Evolutionary conservation across 2,888 invertebrate species (phyloP).

Genomic region (Strigamia transsilvanica): DNA sequence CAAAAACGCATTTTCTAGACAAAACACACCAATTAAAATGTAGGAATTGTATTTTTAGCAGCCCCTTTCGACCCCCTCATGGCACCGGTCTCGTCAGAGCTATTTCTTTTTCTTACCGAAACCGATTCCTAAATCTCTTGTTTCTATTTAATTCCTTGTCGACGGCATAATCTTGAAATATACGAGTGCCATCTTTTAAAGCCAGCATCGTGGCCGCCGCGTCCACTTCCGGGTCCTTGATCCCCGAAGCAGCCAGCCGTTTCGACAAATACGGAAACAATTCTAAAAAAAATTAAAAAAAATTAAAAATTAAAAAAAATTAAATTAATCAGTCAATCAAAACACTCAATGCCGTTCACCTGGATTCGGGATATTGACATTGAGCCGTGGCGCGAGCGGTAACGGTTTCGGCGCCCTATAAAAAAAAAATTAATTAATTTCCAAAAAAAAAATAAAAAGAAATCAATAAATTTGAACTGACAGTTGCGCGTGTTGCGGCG

Average conservation of each 20-base stretch:
- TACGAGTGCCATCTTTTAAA: conserved; percentile 83
- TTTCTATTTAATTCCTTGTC: neutral
- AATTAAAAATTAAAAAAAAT: too few species aligned
- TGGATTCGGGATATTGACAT: conserved; percentile 62
- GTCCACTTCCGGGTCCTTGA: conserved; percentile 68
- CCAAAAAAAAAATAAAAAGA: neutral
- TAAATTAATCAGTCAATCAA: too few species aligned
- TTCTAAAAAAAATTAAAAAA: conserved; percentile 63
- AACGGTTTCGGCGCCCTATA: conserved; percentile 59
- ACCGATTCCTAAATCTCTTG: neutral
- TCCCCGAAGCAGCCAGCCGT: conserved; percentile 64
- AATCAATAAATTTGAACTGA: neutral
- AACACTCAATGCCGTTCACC: conserved; percentile 58
- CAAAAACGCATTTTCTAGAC: too few species aligned
- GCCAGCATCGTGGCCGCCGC: conserved; percentile 86
- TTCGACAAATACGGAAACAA: conserved; percentile 85
- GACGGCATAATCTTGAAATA: conserved; percentile 63
- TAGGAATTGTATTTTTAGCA: too few species aligned
- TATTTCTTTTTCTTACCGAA: conserved; percentile 46
- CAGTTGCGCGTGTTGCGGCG: neutral
- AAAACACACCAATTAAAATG: too few species aligned
- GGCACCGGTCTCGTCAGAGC: too few species aligned
- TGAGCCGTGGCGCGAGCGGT: conserved; percentile 61
- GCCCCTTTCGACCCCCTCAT: too few species aligned
- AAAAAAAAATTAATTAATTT: neutral